phyloP scores from a whole-genome alignment of 53 echinoderm and acorn worm species.

The Glandiceps talaboti region DNA sequence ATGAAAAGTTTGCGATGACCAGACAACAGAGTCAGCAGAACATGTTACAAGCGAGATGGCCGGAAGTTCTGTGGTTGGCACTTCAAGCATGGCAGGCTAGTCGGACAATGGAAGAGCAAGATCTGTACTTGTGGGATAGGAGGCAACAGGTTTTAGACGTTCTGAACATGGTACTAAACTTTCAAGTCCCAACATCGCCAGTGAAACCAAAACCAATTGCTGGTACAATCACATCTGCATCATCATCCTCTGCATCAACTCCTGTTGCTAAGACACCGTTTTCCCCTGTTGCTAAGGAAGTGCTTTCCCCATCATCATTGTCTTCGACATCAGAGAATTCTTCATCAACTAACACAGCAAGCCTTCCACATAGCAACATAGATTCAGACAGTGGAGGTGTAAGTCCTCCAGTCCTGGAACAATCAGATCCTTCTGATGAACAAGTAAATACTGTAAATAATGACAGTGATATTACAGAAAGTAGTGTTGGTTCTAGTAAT shows the following conservation, averaged over 20 bases:
- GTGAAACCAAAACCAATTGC: not conserved
- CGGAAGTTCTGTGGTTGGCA: slow-evolving; percentile 76
- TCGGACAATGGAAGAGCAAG: slow-evolving; percentile 56
- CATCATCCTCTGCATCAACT: not conserved
- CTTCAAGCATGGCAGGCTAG: slow-evolving; percentile 66
- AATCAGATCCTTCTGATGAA: not conserved
- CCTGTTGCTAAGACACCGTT: too few relatives aligned
- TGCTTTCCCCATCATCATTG: not conserved
- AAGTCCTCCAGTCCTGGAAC: not conserved
- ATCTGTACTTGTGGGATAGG: slow-evolving; percentile 32
- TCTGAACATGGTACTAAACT: slow-evolving; percentile 44
- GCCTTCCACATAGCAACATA: slow-evolving; percentile 10
- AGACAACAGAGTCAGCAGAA: slow-evolving; percentile 21
- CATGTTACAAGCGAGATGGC: slow-evolving; percentile 55
- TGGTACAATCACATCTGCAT: too few relatives aligned
- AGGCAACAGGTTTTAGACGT: slow-evolving; percentile 39
- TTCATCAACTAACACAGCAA: slow-evolving; percentile 8
- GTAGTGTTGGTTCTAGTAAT: not conserved
- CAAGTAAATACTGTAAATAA: not conserved
- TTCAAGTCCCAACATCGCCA: slow-evolving; percentile 30
- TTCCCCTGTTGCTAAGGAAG: not conserved
- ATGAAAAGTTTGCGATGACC: not conserved
- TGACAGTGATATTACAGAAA: not conserved
- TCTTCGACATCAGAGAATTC: not conserved
- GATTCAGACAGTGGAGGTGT: slow-evolving; percentile 7